Conservation (phyloP, 1,140 invertebrate species). For the Zophobas morio region DNA sequence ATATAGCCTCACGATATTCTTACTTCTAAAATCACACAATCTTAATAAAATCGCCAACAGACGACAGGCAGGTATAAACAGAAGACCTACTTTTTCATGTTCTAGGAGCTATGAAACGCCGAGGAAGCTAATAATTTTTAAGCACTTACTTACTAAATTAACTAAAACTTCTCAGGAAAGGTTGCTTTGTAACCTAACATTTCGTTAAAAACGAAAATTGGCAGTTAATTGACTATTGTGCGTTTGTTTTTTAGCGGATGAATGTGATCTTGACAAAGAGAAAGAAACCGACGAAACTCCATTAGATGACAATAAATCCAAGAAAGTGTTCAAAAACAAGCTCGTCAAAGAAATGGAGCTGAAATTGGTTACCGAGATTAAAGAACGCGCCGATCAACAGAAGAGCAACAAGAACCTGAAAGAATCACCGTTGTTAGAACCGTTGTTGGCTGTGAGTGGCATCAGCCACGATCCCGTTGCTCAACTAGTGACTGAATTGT, state of each 20-base stretch:
- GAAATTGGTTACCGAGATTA: conserved; percentile 86
- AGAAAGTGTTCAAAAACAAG: conserved; percentile 67
- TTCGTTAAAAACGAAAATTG: too few relatives aligned
- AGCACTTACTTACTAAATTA: too few relatives aligned
- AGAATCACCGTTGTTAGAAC: conserved; percentile 68
- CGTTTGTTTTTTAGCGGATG: conserved; percentile 42
- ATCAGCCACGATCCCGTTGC: conserved; percentile 77
- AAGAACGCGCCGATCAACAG: conserved; percentile 78
- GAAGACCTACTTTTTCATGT: too few relatives aligned
- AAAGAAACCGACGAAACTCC: conserved; percentile 47
- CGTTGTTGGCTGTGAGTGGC: conserved; percentile 65
- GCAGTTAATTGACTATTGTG: too few relatives aligned
- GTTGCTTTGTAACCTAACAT: too few relatives aligned
- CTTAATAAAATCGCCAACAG: too few relatives aligned
- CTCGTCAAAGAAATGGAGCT: conserved; percentile 83
- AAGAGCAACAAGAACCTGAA: conserved; percentile 69
- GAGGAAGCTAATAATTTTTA: too few relatives aligned
- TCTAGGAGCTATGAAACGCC: too few relatives aligned
- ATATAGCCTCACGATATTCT: too few relatives aligned
- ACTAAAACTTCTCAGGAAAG: too few relatives aligned
- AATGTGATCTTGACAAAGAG: conserved; percentile 43
- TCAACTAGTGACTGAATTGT: conserved; percentile 83
- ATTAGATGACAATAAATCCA: conserved; percentile 62
- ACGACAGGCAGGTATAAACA: too few relatives aligned
- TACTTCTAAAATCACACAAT: too few relatives aligned